These are phyloP conservation scores for Sarcophaga caerulescens DNA, from an alignment of 2,888 invertebrate species.

Conservation along the genomic window DNA sequence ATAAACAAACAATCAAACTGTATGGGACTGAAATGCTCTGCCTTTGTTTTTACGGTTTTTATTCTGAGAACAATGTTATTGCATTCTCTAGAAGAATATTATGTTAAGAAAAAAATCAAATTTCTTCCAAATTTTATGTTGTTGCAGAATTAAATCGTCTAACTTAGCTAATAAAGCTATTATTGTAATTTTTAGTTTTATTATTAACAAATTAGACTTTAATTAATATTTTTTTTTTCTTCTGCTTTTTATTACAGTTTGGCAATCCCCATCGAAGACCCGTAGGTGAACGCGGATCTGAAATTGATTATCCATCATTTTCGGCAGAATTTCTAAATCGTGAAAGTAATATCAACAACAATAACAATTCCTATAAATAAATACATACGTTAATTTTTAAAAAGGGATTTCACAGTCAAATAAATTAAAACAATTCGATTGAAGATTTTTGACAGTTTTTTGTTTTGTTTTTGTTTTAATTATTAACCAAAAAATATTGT, in stretches of 20 bases:
- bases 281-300: conserved; percentile 72
- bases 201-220: background rate
- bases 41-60: too few species aligned
- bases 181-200: background rate
- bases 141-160: too few species aligned
- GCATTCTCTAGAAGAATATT: too few species aligned
- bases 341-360: conserved; percentile 71
- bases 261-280: conserved; percentile 74
- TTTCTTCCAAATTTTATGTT: too few species aligned
- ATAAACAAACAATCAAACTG: too few species aligned
- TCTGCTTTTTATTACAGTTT: conserved; percentile 71
- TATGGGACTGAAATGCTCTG: too few species aligned
- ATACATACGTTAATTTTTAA: conserved; percentile 20
- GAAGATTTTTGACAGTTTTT: background rate
- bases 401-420: background rate
- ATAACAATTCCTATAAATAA: conserved; percentile 58
- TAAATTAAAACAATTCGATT: background rate
- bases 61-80: too few species aligned
- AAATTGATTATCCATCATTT: conserved; percentile 76
- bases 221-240: conserved; percentile 23
- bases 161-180: too few species aligned
- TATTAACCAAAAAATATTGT: background rate
- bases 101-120: too few species aligned
- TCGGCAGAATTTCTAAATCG: conserved; percentile 75
- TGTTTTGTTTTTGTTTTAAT: conserved; percentile 16